Conservation (phyloP, 2,113 vertebrate species). For the Paradoxurus hermaphroditus region DNA sequence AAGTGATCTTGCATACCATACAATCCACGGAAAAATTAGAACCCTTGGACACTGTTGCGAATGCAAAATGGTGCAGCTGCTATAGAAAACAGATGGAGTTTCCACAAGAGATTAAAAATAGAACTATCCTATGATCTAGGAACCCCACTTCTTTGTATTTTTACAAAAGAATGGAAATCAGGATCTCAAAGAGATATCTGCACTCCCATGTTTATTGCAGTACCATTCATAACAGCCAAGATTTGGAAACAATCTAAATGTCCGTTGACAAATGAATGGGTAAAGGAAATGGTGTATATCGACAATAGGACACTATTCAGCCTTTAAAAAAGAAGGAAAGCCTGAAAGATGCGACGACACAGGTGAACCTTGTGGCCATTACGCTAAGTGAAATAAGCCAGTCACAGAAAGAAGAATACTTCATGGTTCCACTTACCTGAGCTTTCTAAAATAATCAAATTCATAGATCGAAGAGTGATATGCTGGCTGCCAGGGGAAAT, state of each 20-base stretch:
- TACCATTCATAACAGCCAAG: background rate
- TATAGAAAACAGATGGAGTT: background rate
- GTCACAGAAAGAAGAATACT: background rate
- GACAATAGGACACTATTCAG: background rate
- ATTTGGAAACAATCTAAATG: background rate
- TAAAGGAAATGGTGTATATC: background rate
- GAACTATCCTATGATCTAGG: background rate
- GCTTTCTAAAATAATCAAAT: background rate
- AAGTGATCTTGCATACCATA: background rate
- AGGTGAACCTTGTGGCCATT: background rate
- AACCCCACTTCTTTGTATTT: background rate
- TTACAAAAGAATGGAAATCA: background rate
- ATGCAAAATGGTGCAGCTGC: background rate
- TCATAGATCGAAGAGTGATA: too few relatives aligned
- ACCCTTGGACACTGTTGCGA: background rate
- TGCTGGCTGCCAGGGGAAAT: background rate
- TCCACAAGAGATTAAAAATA: background rate
- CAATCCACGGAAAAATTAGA: background rate
- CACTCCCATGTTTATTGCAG: background rate
- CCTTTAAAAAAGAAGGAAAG: background rate
- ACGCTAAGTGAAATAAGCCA: background rate
- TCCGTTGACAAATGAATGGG: background rate
- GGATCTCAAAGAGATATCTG: background rate
- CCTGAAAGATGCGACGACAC: accelerated
- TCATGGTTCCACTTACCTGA: background rate